Conservation (phyloP, 2,888 invertebrate species). For the Xestia sexstrigata region DNA sequence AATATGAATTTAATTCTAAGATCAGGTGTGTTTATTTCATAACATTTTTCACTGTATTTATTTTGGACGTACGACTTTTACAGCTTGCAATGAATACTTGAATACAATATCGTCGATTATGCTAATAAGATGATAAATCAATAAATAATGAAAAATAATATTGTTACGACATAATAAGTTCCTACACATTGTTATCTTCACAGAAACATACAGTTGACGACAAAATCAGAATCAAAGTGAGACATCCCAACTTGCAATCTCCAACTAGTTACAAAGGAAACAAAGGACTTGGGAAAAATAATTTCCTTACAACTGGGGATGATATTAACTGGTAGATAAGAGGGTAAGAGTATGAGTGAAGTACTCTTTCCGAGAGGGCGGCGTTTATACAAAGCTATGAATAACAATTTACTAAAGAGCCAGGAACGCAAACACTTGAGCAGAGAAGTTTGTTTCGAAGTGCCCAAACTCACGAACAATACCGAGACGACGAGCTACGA, state of each 20-base stretch:
- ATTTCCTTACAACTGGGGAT: constrained; percentile 81
- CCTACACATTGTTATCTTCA: not conserved
- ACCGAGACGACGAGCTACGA: constrained; percentile 82
- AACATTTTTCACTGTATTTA: constrained; percentile 33
- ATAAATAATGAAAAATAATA: not conserved
- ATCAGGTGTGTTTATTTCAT: constrained; percentile 59
- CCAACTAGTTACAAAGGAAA: constrained; percentile 77
- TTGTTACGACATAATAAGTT: not conserved
- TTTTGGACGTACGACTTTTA: constrained; percentile 34
- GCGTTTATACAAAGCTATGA: constrained; percentile 89
- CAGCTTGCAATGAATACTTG: constrained; percentile 30
- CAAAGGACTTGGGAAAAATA: constrained; percentile 77
- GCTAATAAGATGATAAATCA: not conserved
- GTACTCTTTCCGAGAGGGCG: constrained; percentile 85
- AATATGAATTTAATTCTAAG: constrained; percentile 69
- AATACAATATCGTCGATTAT: constrained; percentile 12
- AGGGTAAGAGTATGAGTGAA: constrained; percentile 82
- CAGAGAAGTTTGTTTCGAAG: constrained; percentile 88
- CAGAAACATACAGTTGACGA: constrained; percentile 17
- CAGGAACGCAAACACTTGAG: constrained; percentile 88
- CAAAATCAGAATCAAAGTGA: constrained; percentile 50
- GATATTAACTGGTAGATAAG: constrained; percentile 86
- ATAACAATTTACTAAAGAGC: constrained; percentile 90
- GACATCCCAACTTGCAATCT: constrained; percentile 68
- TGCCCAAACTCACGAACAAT: constrained; percentile 88